These are phyloP conservation scores for Mellivora capensis DNA, from an alignment of 2,113 vertebrate genomes.

Conservation along the genomic window DNA sequence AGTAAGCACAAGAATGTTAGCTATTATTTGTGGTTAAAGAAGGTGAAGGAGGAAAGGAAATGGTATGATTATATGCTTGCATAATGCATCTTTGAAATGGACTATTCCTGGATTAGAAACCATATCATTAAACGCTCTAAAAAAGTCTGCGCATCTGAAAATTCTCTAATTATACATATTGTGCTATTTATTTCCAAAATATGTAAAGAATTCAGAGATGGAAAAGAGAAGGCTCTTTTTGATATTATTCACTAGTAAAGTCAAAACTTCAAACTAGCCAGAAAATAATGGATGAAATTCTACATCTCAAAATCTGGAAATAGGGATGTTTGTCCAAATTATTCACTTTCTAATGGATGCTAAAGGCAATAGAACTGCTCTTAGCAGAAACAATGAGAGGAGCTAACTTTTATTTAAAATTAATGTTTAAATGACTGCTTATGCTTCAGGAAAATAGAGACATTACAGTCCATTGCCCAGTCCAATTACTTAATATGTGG, in stretches of 20 bases:
- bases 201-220: background rate
- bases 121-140: slow-evolving; percentile 55
- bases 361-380: background rate
- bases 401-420: slow-evolving; percentile 23
- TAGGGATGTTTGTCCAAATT: background rate
- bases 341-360: slow-evolving; percentile 22
- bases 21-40: slow-evolving; percentile 29
- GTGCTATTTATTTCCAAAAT: slow-evolving; percentile 32
- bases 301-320: background rate
- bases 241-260: background rate
- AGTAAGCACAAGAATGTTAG: background rate
- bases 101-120: slow-evolving; percentile 19
- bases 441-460: slow-evolving; percentile 35
- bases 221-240: slow-evolving; percentile 4
- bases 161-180: background rate
- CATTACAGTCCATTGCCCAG: background rate
- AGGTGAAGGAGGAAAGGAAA: background rate
- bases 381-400: slow-evolving; percentile 16
- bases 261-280: background rate
- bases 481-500: background rate
- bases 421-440: slow-evolving; percentile 38
- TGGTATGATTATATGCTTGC: slow-evolving; percentile 32
- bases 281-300: background rate
- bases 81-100: slow-evolving; percentile 16
- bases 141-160: slow-evolving; percentile 46